Evolutionary conservation across 1,140 invertebrate genomes (phyloP), one percentile per base, ranked within the genome.

Genomic region (Drosophila setifemur): DNA sequence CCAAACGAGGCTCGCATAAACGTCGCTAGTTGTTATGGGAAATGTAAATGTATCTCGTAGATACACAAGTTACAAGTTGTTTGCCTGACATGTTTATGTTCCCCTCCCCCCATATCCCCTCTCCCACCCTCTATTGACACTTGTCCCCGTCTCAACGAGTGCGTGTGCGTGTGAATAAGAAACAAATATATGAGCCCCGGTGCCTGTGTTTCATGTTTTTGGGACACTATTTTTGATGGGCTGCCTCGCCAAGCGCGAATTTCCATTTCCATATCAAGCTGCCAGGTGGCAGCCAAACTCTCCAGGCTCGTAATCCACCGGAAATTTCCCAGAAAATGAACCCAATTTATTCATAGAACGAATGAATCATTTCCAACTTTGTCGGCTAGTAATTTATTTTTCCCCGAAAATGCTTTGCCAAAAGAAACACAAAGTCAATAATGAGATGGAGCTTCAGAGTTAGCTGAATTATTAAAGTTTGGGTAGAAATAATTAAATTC

Each of bases 21-120:
- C 60, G 55, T 58, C 71, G 57, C 73, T 75, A 55, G 75, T 73
- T 73, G 53, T 76, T 74, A 74, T 79, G 58, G 71, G 61, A 64
- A 64, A 64, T 64, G 61, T 45, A 78, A 75, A 81, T 63, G 54
- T 81, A 69, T 81, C 50, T 78, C 52, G 35, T 53, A 50, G 50
- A 63, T 64, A 79, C 64, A 69, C 76, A 70, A 69, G 45, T 58
- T 64, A 79, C 76, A 77, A 77, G 66, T 78, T 57, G 74, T 68
- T 66, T 33, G 73, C 71, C 74, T 55, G 66, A 29, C 63, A 64
- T 64, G 61, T 64, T 64, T 64, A 60, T 39, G 25, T 37, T 40
- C 23, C 55, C 21, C 31, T 8, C 26, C 45, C 47, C 11, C 7
- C 1, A n/a, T 12, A 11, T 5, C n/a, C 1, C 19, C 16, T 29